Evolutionary conservation across 2,888 invertebrate species (phyloP).

Genomic region (Xylota segnis): DNA sequence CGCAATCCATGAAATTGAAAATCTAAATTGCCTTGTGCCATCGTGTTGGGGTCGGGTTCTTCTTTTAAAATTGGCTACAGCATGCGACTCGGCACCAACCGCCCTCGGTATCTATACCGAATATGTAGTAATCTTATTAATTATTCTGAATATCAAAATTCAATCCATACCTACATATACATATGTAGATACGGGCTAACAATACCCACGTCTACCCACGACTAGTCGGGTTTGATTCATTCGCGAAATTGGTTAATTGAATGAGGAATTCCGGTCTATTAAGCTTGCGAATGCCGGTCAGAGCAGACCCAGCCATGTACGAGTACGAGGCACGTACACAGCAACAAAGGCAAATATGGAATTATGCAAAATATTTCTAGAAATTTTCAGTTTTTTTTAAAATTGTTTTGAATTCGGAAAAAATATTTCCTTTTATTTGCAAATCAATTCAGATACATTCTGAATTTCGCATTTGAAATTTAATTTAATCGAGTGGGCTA

Average conservation of each 20-base stretch:
- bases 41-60: neutral
- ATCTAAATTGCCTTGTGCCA: constrained; percentile 17
- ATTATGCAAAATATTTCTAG: neutral
- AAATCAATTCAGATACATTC: neutral
- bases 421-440: neutral
- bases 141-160: constrained; percentile 33
- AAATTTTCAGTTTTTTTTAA: neutral
- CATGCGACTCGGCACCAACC: neutral
- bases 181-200: neutral
- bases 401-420: neutral
- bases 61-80: neutral
- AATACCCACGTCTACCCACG: neutral
- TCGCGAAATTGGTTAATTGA: constrained; percentile 60
- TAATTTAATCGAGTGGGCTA: neutral
- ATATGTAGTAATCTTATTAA: constrained; percentile 50
- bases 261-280: constrained; percentile 64
- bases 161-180: neutral
- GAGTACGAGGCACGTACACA: constrained; percentile 3
- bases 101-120: neutral
- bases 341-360: neutral
- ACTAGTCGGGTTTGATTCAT: constrained; percentile 17
- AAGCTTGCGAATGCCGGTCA: constrained; percentile 30
- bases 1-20: constrained; percentile 50
- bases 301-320: constrained; percentile 5
- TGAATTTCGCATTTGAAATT: neutral